phyloP scores from a whole-genome alignment of 2,797 vertebrate species.

The Macrochelys suwanniensis region DNA sequence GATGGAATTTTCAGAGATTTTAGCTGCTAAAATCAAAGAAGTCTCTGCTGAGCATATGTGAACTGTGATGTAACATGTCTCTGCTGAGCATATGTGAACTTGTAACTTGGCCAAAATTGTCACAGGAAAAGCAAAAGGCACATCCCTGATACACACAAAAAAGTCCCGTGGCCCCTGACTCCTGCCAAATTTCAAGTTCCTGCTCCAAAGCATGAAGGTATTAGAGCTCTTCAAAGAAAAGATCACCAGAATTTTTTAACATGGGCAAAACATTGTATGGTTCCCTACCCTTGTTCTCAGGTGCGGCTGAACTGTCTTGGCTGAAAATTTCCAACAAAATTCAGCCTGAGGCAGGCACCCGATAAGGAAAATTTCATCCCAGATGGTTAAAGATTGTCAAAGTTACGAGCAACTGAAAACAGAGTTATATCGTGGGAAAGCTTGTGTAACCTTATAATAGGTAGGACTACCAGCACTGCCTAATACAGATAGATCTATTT shows the following conservation, averaged over 20 bases:
- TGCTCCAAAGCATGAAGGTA: no score
- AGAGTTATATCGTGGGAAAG: background rate
- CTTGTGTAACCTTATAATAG: background rate
- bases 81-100: background rate
- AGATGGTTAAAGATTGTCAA: background rate
- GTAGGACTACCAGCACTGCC: background rate
- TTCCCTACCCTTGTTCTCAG: background rate
- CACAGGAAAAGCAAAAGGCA: background rate
- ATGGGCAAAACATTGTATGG: background rate
- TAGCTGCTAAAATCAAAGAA: background rate
- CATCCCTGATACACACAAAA: rapidly evolving
- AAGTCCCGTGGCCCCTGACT: no score
- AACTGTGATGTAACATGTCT: no score
- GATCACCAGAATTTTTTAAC: background rate
- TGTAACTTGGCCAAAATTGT: background rate
- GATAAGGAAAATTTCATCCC: background rate
- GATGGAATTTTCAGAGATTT: no score
- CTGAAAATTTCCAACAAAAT: background rate
- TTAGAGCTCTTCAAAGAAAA: no score
- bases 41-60: no score
- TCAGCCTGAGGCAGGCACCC: background rate
- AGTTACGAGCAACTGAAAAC: background rate
- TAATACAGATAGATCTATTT: background rate
- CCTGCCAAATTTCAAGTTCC: no score
- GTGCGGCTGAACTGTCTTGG: background rate